A percentile compares a stretch with the other conserved stretches of the same genome.
phyloP scores from a whole-genome alignment of 2,113 vertebrate genomes.

The Protobothrops flavoviridis region DNA sequence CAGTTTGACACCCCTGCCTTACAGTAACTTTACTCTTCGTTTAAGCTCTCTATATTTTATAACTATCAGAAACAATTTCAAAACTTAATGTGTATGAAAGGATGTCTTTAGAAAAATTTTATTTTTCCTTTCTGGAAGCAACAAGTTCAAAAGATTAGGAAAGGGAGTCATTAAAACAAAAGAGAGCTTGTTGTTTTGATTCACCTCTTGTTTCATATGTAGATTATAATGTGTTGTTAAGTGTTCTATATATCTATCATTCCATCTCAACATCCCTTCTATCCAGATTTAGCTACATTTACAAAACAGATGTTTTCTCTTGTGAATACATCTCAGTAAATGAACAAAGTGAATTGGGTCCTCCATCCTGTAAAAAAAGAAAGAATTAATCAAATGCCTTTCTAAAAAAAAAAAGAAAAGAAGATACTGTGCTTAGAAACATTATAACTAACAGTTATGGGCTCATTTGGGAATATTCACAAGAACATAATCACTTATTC shows the following conservation, averaged over 20 bases:
- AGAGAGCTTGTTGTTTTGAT: not conserved
- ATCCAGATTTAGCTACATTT: not conserved
- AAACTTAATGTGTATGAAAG: slow-evolving; percentile 26
- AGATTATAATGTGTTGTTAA: not conserved
- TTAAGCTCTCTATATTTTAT: slow-evolving; percentile 48
- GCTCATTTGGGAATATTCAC: not conserved
- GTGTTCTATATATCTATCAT: not conserved
- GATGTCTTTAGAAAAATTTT: slow-evolving; percentile 13
- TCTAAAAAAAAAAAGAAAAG: slow-evolving; percentile 35
- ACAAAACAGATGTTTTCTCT: not conserved
- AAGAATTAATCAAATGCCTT: not conserved
- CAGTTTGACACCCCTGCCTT: no score
- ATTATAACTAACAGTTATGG: not conserved
- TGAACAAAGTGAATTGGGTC: slow-evolving; percentile 11
- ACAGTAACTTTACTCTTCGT: slow-evolving; percentile 31
- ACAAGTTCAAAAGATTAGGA: slow-evolving; percentile 33
- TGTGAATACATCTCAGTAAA: slow-evolving; percentile 21
- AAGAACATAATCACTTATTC: not conserved
- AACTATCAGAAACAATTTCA: slow-evolving; percentile 26
- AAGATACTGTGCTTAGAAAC: slow-evolving; percentile 2
- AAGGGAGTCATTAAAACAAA: not conserved
- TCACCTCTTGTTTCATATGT: slow-evolving; percentile 1
- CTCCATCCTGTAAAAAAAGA: not conserved
- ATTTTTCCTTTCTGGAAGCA: slow-evolving; percentile 12
- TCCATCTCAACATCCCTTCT: not conserved